Evolutionary conservation across 2,797 vertebrate species (phyloP).

Genomic region (Gouania willdenowi): DNA sequence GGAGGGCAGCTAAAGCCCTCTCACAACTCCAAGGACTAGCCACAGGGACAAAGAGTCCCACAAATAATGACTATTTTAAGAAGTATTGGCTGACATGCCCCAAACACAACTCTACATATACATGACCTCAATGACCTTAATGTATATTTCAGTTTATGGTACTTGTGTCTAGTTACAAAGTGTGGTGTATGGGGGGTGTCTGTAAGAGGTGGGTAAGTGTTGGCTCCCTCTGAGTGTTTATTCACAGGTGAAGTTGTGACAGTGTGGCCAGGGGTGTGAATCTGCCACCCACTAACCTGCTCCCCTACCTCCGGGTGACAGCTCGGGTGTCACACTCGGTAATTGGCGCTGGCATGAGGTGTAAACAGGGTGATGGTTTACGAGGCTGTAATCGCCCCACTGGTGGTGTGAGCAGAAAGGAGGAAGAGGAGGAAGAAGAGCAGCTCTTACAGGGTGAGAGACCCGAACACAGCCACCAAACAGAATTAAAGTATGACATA

Average conservation of each 20-base stretch:
- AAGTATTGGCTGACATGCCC: too few species aligned
- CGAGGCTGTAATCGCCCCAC: slow-evolving; percentile 53
- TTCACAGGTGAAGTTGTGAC: slow-evolving; percentile 59
- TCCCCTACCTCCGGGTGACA: slow-evolving; percentile 34
- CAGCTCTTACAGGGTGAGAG: slow-evolving; percentile 60
- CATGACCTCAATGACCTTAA: too few species aligned
- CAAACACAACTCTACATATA: too few species aligned
- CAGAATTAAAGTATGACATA: slow-evolving; percentile 17
- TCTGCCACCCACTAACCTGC: slow-evolving; percentile 13
- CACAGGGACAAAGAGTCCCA: too few species aligned
- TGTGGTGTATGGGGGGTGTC: too few species aligned
- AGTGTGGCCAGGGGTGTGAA: slow-evolving; percentile 56
- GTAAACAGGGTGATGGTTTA: slow-evolving; percentile 76
- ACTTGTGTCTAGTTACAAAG: too few species aligned
- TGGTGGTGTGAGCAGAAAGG: slow-evolving; percentile 50
- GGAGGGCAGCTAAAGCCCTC: too few species aligned
- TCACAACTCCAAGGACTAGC: too few species aligned
- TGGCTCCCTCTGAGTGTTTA: slow-evolving; percentile 17
- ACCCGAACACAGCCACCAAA: slow-evolving; percentile 32
- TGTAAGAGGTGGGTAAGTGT: too few species aligned
- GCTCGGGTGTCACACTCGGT: slow-evolving; percentile 71
- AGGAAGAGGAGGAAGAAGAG: slow-evolving; percentile 41
- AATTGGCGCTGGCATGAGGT: slow-evolving; percentile 75
- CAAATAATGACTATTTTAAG: too few species aligned
- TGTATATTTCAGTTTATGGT: too few species aligned